Evolutionary conservation across 2,113 vertebrate genomes (phyloP), one percentile per base, ranked within the genome.

Genomic region (Geothlypis trichas): DNA sequence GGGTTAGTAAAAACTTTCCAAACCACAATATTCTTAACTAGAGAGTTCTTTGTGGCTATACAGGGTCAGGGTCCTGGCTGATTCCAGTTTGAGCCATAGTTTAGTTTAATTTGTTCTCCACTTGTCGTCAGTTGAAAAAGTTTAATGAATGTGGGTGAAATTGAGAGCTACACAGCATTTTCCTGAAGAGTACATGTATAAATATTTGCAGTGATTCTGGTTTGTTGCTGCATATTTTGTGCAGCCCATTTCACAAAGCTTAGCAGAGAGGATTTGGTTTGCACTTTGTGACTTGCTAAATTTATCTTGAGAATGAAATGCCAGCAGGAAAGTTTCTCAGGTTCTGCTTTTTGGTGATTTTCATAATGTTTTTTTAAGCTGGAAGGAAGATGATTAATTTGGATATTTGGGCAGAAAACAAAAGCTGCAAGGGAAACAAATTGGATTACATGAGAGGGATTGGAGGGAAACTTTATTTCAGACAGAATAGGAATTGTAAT

Each of bases 391-490:
- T 57, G 49, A 95, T 83, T 66, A 68, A 73, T 91, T 69, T 69
- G 71, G n/a, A 7, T 91, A n/a, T 79, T 87, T 66, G 74, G 31
- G 21, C 26, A 76, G 66, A 54, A 71, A 89, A 91, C 5, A 86
- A 81, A 89, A 82, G 26, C n/a, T 88, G 23, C 28, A 55, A 90
- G 63, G 46, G 39, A 88, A 90, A 79, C 11, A 80, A 86, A 87
- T 54, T 20, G 24, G 68, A 52, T 68, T 74, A 31, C 4, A 11
- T 13, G 10, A 21, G 13, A 4, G 5, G 52, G 10, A 14, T 16
- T 58, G 24, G 27, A 76, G 41, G 11, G 19, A 8, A 26, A 19
- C 23, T 79, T 94, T 82, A 49, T 68, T 87, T 73, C 44, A 79
- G 62, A 33, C 19, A 80, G 62, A 79, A 39, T 14, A 77, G 13